Conservation (phyloP, 2,888 invertebrate species). For the Geophilus truncorum region DNA sequence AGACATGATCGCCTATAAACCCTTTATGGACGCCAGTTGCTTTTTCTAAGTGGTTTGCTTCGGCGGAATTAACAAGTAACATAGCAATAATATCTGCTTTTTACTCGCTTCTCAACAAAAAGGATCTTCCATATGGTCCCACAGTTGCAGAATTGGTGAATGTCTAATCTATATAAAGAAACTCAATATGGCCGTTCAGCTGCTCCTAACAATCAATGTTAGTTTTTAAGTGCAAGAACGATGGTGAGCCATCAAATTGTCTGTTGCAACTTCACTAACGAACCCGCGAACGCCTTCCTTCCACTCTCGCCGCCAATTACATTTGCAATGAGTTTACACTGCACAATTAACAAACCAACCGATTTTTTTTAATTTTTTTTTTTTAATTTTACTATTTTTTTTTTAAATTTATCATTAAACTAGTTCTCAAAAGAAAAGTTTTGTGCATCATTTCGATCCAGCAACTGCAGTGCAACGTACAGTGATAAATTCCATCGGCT, state of each 20-base stretch:
- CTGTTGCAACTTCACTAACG: neutral
- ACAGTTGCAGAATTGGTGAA: neutral
- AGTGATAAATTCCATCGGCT: slow-evolving; percentile 5
- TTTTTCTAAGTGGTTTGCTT: slow-evolving; percentile 12
- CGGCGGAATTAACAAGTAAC: neutral
- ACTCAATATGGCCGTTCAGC: neutral
- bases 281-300: neutral
- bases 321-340: slow-evolving; percentile 12
- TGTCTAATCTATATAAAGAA: neutral
- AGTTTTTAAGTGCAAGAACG: neutral
- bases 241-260: neutral
- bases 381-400: neutral
- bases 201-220: neutral
- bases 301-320: neutral
- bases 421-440: neutral
- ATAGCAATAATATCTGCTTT: neutral
- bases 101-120: neutral
- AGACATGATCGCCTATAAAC: slow-evolving; percentile 9
- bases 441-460: neutral
- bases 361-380: neutral
- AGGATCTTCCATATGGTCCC: neutral
- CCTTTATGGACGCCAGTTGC: neutral
- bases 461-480: neutral
- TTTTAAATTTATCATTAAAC: neutral
- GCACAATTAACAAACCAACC: slow-evolving; percentile 11